Evolutionary conservation across 1,140 invertebrate genomes (phyloP), one percentile per base, ranked within the genome.

Genomic region (Zophobas atratus): DNA sequence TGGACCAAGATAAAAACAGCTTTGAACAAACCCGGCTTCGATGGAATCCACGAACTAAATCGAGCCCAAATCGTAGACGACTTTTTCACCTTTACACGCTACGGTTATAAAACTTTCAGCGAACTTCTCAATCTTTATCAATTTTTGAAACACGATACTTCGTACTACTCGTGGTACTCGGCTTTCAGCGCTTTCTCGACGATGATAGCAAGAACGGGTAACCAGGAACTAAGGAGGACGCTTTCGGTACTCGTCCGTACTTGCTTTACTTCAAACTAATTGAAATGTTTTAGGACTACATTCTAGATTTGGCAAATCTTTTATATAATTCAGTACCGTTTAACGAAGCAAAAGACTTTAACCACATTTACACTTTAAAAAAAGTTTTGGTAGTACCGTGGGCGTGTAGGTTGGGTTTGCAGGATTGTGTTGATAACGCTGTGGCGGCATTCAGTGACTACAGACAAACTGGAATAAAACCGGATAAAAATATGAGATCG

Each of bases 61-160:
- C 89, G 95, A 82, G 94, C 94, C 0, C 94, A 95, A 84, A 88
- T 96, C 6, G 88, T 96, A 1, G 94, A 96, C 81, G 96, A 97
- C 86, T 88, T 93, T 1, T 88, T 95, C 46, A 92, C 92, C 82
- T 87, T 91, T 79, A 85, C 89, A 1, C 85, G 90, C 46, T 85
- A 88, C 77, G 84, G 83, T 3, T 70, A 82, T 3, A 86, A 90
- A 1, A 80, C 80, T 6, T 89, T 90, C 34, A 77, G 81, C 0
- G 85, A 88, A 34, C 89, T 90, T 0, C 85, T 94, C 5, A 85
- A 90, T 1, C 85, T 92, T 1, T 86, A 91, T 5, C 93, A 94
- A 84, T 85, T 20, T 20, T 20, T 20, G 20, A 20, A 20, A 20
- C 20, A 20, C 20, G 20, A 20, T 20, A 20, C 20, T 1, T 88